Percentiles rank a stretch among this genome's conserved stretches.
phyloP scores from a whole-genome alignment of 1,140 invertebrate species.

The Meteorus sp. region DNA sequence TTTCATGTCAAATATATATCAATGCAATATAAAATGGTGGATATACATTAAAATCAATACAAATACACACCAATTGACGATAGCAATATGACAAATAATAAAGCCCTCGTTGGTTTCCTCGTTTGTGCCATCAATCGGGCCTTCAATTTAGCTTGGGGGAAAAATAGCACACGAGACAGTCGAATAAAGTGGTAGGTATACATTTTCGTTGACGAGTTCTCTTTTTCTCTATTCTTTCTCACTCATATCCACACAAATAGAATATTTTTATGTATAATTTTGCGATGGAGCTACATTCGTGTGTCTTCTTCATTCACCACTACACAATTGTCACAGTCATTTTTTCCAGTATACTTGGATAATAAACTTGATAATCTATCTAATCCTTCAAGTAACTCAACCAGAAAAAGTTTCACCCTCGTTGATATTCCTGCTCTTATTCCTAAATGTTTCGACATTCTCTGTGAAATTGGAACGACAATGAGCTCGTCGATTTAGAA shows the following conservation, averaged over 20 bases:
- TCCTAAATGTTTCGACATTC: conserved; percentile 21
- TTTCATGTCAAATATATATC: too few relatives aligned
- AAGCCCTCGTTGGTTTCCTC: background rate
- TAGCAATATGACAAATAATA: background rate
- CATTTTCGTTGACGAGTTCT: conserved; percentile 5
- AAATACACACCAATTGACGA: background rate
- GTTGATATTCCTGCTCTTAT: too few relatives aligned
- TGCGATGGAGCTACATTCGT: conserved; percentile 1
- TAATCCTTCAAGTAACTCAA: conserved; percentile 51
- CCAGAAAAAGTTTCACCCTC: conserved; percentile 45
- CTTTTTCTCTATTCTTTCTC: background rate
- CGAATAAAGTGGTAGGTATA: conserved; percentile 4
- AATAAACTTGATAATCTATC: conserved; percentile 50
- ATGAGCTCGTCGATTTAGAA: background rate
- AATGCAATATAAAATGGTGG: too few relatives aligned
- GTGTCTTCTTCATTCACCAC: background rate
- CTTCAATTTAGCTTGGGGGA: background rate
- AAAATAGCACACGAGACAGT: background rate
- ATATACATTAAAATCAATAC: too few relatives aligned
- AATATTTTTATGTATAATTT: background rate
- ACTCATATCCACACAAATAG: conserved; percentile 2
- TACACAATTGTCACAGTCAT: background rate
- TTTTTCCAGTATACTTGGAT: conserved; percentile 15
- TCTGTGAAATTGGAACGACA: conserved; percentile 40
- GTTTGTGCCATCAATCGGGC: background rate